These are phyloP conservation scores for Limnodromus scolopaceus DNA, from an alignment of 2,797 vertebrate genomes.

Conservation along the genomic window DNA sequence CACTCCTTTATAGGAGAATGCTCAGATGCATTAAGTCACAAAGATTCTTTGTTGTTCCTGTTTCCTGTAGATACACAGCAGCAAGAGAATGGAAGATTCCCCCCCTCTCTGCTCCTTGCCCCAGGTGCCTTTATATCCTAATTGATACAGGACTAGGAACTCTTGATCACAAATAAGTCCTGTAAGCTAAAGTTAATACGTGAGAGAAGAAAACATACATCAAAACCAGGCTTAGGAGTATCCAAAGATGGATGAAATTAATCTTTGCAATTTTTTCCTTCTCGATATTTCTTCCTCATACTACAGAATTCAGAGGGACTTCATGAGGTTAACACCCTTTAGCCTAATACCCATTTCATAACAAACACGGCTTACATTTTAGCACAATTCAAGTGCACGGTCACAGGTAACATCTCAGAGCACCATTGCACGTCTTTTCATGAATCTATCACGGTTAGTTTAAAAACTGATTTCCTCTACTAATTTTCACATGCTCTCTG, in stretches of 20 bases:
- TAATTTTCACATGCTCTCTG: background rate
- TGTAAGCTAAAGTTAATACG: background rate
- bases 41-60: background rate
- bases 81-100: background rate
- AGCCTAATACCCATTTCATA: background rate
- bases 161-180: background rate
- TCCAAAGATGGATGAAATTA: background rate
- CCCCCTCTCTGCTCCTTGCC: fast-evolving
- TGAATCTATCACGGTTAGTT: background rate
- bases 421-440: background rate
- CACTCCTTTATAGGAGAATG: background rate
- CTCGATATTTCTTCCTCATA: background rate
- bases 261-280: background rate
- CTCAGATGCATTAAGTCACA: background rate
- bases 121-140: background rate
- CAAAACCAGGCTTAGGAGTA: background rate
- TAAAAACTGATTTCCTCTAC: background rate
- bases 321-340: background rate
- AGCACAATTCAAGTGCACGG: background rate
- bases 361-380: background rate
- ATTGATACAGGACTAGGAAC: background rate
- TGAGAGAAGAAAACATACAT: background rate
- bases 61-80: background rate
- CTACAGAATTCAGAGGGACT: background rate
- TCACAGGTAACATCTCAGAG: background rate